Percentiles rank a stretch among this genome's conserved stretches.
Conservation (phyloP, 35 echinoderm and acorn worm species). For the Strongylocentrotus purpuratus region DNA sequence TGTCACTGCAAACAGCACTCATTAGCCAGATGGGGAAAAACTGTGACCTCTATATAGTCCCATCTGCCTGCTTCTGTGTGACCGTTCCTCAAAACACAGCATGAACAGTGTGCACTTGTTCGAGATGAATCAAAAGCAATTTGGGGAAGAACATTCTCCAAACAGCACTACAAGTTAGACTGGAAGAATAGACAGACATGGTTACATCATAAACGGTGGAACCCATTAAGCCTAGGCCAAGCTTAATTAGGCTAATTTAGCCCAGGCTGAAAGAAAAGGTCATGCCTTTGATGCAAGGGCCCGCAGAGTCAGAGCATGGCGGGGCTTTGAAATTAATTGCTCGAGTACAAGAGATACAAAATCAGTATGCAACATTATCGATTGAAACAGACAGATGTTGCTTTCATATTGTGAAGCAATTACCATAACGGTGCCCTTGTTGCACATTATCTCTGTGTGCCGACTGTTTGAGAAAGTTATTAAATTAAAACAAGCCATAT, state of each 20-base stretch:
- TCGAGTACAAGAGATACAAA: neutral
- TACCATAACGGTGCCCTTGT: neutral
- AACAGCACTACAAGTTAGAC: neutral
- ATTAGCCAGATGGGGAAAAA: neutral
- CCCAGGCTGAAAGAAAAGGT: neutral
- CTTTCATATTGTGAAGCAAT: neutral
- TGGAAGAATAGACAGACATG: neutral
- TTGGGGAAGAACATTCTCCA: neutral
- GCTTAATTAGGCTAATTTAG: slow-evolving; percentile 12
- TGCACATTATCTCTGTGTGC: neutral
- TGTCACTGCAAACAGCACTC: neutral
- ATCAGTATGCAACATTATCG: neutral
- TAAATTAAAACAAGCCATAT: neutral
- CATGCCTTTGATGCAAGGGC: neutral
- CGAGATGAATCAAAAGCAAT: neutral
- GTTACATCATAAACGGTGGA: neutral
- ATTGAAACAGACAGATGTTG: neutral
- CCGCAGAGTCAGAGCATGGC: neutral
- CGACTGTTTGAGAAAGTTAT: neutral
- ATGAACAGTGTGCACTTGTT: neutral
- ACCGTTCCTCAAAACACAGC: neutral
- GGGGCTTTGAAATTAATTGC: neutral
- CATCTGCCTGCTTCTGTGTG: neutral
- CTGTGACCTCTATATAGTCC: neutral
- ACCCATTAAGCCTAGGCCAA: neutral